Evolutionary conservation across 2,113 vertebrate genomes (phyloP), one percentile per base, ranked within the genome.

Genomic region (Sapayoa aenigma): DNA sequence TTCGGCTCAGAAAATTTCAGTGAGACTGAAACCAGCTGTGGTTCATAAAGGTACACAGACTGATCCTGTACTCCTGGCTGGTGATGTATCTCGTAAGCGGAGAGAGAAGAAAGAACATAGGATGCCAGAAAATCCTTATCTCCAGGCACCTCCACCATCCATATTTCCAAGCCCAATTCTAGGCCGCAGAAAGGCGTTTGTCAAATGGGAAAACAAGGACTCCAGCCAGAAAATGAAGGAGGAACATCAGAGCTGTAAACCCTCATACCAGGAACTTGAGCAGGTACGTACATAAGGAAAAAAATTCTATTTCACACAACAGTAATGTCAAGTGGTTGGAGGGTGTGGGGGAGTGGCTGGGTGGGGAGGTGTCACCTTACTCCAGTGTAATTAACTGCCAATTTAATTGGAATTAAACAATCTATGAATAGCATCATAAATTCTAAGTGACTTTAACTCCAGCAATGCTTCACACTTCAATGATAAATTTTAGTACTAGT

Each of bases 201-300:
- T 98, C 94, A 99, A 99, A 95, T 99, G 99, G 99, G 99, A 99
- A 90, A 99, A 99, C 97, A 98, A 99, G 94, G 98, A 98, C 18
- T 98, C 98, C 56, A 92, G 98, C 84, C 98, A 98, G 33, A 99
- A 98, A 53, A 95, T 94, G 14, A 99, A 98, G 93, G 98, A 98
- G 63, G 98, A 98, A 46, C 92, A 96, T 60, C 97, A 96, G 47
- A 98, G 98, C 65, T 98, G 96, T 71, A 99, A 98, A 96, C 97
- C 97, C 5, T 98, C 96, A 27, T 98, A 98, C 56, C 98, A 99
- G 89, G 97, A 98, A 84, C 97, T 99, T 74, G 98, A 99, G 90
- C 98, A 98, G 97, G 99, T 99, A 97, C 85, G 39, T 84, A 58
- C 11, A 10, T 12, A 5, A 39, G 47, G 50, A 49, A 77, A 73